Evolutionary conservation across 2,888 invertebrate species (phyloP), one percentile per base, ranked within the genome.

Genomic region (Drosophila siamana): DNA sequence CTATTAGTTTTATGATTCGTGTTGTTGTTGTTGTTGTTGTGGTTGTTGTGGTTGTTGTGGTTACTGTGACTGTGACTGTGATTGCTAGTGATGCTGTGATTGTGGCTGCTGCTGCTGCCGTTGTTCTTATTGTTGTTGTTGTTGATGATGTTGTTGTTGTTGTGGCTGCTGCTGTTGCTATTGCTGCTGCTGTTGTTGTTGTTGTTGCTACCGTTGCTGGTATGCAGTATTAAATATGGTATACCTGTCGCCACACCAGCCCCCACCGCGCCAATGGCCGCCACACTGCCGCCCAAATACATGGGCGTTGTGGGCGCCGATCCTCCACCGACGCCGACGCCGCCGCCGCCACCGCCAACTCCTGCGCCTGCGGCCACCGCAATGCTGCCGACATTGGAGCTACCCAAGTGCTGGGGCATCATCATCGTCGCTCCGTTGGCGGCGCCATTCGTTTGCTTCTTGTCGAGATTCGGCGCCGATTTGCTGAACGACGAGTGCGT

Each of bases 401-500:
- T 71, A 59, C 61, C 55, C 52, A 54, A 16, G 3, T 26, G 11
- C 19, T 48, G 30, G 2, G 16, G 28, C 9, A 16, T 2, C 13
- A 24, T n/a, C 7, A 52, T 40, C 9, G 15, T 28, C 15, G 40
- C 16, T 0, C 54, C 16, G 59, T 33, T 8, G 22, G 40, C 48
- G 15, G 22, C 16, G 1, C 11, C 19, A 2, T 22, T 5, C 70
- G 80, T 78, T 59, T 85, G 86, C 63, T 90, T 90, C 89, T 94
- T 94, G 93, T 93, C 94, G 93, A 95, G 92, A 91, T 94, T 92
- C 84, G 95, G 93, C 90, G 94, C 95, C 91, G 94, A 95, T 92
- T 94, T 94, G 88, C 94, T 94, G 87, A 93, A 93, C 52, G 91
- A 89, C 15, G 91, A 88, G 63, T 90, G 90, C 4, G 88, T 89